Evolutionary conservation across 2,888 invertebrate genomes (phyloP), one percentile per base, ranked within the genome.

Genomic region (Oscheius onirici): DNA sequence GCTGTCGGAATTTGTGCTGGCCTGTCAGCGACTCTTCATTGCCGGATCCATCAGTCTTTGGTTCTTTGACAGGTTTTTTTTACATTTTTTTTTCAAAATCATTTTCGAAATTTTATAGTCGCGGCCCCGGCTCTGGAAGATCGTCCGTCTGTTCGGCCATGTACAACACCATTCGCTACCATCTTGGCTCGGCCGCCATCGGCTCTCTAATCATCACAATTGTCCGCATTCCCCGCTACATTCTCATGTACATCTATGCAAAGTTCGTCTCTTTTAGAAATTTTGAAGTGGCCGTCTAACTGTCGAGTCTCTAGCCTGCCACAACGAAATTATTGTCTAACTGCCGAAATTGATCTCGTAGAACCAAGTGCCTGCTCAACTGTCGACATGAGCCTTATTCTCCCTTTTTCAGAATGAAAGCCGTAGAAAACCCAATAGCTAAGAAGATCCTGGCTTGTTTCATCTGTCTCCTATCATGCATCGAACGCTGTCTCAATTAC

Each of bases 1-100:
- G 96, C 92, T 93, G 13, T 92, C 93, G 28, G 95, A 97, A 90
- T 95, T 95, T 88, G 94, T 96, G 81, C 92, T 95, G 83, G 95
- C 94, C 15, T 95, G 95, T 87, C 95, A 96, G 88, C 94, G 94
- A 88, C 94, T 96, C 92, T 93, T 95, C 1, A 92, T 96, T 75
- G 93, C 95, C 20, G 95, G 95, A 13, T 92, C 95, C 22, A 95
- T 96, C 0, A 94, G 95, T 0, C 92, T 92, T 84, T 97, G 96
- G 96, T 96, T 95, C 88, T 96, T 97, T 86, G 89, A 91, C 83
- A 92, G 92, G 93, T 93, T 88, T 86, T 22, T 51, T 11, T 22
- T 17, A 26, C 10, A 20, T 43, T 52, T 52, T 15, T 46, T 17
- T 26, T 3, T 3, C 55, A n/a, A 2, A 3, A 5, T 5, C n/a